These are phyloP conservation scores for Hippasteria phrygiana DNA, from an alignment of 53 echinoderm and acorn worm genomes.

Conservation along the genomic window DNA sequence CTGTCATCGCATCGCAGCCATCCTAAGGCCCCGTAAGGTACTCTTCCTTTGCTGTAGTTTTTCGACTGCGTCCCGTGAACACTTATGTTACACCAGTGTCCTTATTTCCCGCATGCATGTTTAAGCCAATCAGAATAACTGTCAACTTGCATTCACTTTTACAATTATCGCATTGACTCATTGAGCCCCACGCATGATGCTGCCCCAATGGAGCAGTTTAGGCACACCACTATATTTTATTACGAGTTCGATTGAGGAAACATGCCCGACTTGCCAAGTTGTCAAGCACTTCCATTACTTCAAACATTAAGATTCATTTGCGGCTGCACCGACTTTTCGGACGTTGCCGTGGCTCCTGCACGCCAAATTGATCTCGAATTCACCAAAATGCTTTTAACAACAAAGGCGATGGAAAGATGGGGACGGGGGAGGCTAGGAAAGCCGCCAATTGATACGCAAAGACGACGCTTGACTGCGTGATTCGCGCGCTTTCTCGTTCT, in stretches of 20 bases:
- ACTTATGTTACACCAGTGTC: too few species aligned
- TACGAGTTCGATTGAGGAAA: conserved; percentile 6
- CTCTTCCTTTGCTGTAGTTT: too few species aligned
- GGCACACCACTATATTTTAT: neutral
- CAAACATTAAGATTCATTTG: neutral
- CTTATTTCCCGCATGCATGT: too few species aligned
- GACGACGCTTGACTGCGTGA: neutral
- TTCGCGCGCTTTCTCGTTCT: neutral
- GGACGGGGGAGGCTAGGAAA: neutral
- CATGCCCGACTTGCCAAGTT: neutral
- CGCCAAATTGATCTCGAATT: conserved; percentile 1
- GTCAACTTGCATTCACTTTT: too few species aligned
- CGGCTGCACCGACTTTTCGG: neutral
- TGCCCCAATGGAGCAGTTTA: neutral
- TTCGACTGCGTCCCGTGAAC: too few species aligned
- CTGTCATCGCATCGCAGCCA: too few species aligned
- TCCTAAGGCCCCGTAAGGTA: too few species aligned
- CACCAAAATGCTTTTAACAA: neutral
- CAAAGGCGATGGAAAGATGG: neutral
- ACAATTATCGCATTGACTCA: too few species aligned
- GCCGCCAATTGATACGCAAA: neutral
- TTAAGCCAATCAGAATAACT: too few species aligned
- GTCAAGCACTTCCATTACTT: neutral
- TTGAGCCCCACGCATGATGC: too few species aligned
- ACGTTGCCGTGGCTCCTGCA: neutral